These are phyloP conservation scores for Hyppa rectilinea DNA, from an alignment of 2,888 invertebrate genomes.

Conservation along the genomic window DNA sequence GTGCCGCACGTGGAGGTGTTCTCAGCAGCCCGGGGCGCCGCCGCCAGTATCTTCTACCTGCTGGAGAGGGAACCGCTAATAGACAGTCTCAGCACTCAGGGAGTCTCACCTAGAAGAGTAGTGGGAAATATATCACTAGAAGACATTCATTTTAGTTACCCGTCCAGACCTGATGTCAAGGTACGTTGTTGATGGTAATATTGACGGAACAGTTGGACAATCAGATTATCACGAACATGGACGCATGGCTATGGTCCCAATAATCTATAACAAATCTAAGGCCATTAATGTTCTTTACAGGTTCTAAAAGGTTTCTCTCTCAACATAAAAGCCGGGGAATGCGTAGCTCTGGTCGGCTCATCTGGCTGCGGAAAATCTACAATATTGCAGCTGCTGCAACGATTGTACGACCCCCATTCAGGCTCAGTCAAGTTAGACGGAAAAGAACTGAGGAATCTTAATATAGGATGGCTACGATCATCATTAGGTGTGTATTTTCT, in stretches of 20 bases:
- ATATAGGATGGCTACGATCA: conserved; percentile 94
- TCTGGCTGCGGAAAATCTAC: conserved; percentile 96
- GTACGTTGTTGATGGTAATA: conserved; percentile 65
- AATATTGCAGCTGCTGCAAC: conserved; percentile 93
- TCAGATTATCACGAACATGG: neutral
- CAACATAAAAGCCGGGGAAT: conserved; percentile 92
- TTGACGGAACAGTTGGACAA: neutral
- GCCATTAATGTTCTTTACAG: conserved; percentile 68
- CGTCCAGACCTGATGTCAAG: conserved; percentile 93
- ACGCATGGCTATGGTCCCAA: neutral
- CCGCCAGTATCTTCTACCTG: conserved; percentile 93
- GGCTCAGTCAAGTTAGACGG: conserved; percentile 92
- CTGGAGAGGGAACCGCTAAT: conserved; percentile 93
- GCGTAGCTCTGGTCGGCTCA: conserved; percentile 93
- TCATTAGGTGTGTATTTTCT: conserved; percentile 91
- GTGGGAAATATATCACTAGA: conserved; percentile 93
- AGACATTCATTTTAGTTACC: conserved; percentile 94
- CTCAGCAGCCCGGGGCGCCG: conserved; percentile 93
- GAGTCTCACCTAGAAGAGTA: conserved; percentile 90
- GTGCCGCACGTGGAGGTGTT: conserved; percentile 94
- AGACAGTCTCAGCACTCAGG: conserved; percentile 92
- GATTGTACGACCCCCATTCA: conserved; percentile 92
- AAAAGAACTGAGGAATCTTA: conserved; percentile 92
- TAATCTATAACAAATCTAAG: neutral
- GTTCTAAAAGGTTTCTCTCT: conserved; percentile 93